These are phyloP conservation scores for Chrysaora quinquecirrha DNA, from an alignment of 30 jellyfish, hydroid and myxozoan species.

Conservation along the genomic window DNA sequence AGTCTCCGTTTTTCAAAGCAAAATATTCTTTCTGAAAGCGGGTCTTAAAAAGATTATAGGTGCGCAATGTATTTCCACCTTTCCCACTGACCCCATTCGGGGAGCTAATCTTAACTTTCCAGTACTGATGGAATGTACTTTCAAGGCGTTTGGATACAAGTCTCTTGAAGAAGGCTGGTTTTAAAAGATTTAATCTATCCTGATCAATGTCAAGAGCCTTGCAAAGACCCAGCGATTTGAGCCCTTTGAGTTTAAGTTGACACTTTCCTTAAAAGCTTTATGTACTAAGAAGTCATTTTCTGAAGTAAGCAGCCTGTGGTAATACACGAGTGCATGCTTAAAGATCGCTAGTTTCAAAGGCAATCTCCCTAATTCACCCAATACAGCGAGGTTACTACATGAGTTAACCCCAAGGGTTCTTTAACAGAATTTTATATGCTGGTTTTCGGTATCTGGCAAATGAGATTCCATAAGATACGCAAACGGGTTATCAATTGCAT, in stretches of 20 bases:
- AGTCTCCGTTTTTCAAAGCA: no score
- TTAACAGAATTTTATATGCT: neutral
- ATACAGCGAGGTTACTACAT: no score
- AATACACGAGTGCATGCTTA: no score
- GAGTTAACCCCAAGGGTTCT: no score
- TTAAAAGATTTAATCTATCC: neutral
- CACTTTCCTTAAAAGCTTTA: neutral
- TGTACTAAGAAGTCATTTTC: neutral
- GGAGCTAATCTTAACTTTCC: no score
- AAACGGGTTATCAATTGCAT: neutral
- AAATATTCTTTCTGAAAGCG: neutral
- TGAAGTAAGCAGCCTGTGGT: no score
- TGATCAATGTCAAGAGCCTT: no score
- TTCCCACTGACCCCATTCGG: neutral
- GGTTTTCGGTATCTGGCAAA: neutral
- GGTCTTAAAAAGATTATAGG: neutral
- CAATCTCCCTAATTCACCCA: neutral
- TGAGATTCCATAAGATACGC: neutral
- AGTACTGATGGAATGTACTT: no score
- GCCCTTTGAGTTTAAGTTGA: neutral
- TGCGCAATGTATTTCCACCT: neutral
- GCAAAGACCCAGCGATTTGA: neutral
- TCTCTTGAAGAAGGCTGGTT: neutral
- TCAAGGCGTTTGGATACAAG: neutral
- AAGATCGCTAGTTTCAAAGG: neutral